Conservation (phyloP, 2,797 vertebrate genomes). For the Vultur gryphus region DNA sequence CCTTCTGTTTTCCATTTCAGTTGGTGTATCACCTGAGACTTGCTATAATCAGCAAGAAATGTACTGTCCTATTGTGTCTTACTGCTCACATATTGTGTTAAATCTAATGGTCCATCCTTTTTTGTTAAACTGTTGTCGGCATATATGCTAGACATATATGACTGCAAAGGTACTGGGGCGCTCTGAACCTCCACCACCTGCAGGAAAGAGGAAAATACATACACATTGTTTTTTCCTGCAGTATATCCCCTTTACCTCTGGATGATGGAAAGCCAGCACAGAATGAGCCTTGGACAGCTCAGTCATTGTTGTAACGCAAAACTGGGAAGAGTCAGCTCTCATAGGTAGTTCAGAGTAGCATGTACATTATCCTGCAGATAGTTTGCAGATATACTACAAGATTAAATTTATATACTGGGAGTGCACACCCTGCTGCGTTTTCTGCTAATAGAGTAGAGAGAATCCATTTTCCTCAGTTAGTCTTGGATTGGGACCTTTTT, state of each 20-base stretch:
- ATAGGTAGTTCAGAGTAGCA: not conserved
- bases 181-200: not conserved
- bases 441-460: not conserved
- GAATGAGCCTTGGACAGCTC: not conserved
- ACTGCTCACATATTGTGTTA: not conserved
- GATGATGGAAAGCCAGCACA: not conserved
- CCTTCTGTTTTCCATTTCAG: not conserved
- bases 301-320: fast-evolving
- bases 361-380: fast-evolving
- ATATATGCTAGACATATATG: fast-evolving
- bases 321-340: not conserved
- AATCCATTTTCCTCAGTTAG: not conserved
- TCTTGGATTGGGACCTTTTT: not conserved
- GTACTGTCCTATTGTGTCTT: not conserved
- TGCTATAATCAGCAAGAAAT: not conserved
- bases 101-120: fast-evolving
- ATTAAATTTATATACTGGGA: not conserved
- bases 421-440: not conserved
- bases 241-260: not conserved
- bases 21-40: not conserved
- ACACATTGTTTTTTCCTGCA: fast-evolving
- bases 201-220: not conserved
- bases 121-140: not conserved
- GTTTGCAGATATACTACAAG: fast-evolving
- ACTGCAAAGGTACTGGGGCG: not conserved